Base-by-base conservation (phyloP, 2,113 vertebrate species). In the Perognathus longimembris region DNA sequence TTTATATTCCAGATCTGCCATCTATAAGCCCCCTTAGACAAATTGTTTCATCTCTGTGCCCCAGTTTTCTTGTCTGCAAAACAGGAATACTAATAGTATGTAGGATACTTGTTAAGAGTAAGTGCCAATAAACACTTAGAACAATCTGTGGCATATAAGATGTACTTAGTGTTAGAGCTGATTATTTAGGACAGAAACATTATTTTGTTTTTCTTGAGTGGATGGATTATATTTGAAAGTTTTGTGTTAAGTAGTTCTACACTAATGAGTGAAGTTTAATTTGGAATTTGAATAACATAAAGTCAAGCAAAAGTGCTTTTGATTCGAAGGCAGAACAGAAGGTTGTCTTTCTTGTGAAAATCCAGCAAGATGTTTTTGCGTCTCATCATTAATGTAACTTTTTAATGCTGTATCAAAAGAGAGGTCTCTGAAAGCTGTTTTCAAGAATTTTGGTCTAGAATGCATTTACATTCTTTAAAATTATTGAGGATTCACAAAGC, bases 211-310 rank as follows among this genome's bases (percentile, higher is more conserved):
- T 70, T 88, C 66, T 34, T 61, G 36, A 89, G 50, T 24, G 30
- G 14, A 45, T 83, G 8, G 22, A 64, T 85, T 38, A 36, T 88
- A 78, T 66, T 95, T 73, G 38, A 94, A 78, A 85, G 26, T 81
- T 87, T 71, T 50, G 74, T 67, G 38, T 66, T 93, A 71, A 4
- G 14, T 57, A 38, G 36, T 84, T 85, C 34, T 88, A 6, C 14
- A 90, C 18, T 64, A 54, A 54, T 54, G 21, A 87, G 75, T 82
- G 50, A 59, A 90, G 79, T 90, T 94, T 69, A 85, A 73, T 78
- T 88, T 94, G 79, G 32, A 66, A 77, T 80, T 26, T 77, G 7
- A 91, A 38, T 61, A 77, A 45, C 15, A 45, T 45, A 78, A 69
- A 66, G 45, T 89, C 67, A 92, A 79, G 89, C 36, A 92, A 78